phyloP scores from a whole-genome alignment of 2,888 invertebrate species.

The Trichacis sp. region DNA sequence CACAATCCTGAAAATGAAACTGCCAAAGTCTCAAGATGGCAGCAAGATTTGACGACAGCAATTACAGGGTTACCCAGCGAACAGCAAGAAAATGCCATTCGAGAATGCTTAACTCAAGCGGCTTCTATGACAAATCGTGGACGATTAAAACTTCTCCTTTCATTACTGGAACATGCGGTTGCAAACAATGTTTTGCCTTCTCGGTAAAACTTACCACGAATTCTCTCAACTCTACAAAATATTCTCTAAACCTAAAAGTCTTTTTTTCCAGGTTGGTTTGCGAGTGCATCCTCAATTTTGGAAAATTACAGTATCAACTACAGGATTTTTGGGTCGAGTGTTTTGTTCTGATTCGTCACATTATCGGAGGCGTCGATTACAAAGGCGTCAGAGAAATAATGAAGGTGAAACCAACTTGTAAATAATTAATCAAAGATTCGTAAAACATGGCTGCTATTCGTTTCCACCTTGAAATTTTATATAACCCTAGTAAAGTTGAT shows the following conservation, averaged over 20 bases:
- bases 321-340: slow-evolving; percentile 91
- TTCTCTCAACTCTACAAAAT: no score
- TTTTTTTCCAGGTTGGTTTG: slow-evolving; percentile 80
- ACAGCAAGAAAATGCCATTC: slow-evolving; percentile 80
- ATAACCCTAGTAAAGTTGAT: no score
- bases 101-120: slow-evolving; percentile 80
- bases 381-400: slow-evolving; percentile 94
- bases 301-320: slow-evolving; percentile 84
- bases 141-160: slow-evolving; percentile 81
- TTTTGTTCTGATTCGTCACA: slow-evolving; percentile 84
- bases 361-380: slow-evolving; percentile 93
- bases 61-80: slow-evolving; percentile 79
- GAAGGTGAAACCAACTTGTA: slow-evolving; percentile 75
- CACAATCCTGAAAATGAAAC: slow-evolving; percentile 80
- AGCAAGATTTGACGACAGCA: slow-evolving; percentile 77
- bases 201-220: slow-evolving; percentile 76
- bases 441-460: no score
- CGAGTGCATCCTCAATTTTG: slow-evolving; percentile 86
- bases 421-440: no score
- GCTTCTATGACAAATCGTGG: slow-evolving; percentile 81
- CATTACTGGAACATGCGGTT: slow-evolving; percentile 82
- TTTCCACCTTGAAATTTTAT: no score
- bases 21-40: slow-evolving; percentile 77
- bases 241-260: no score
- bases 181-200: slow-evolving; percentile 80